Percentiles rank a stretch among this genome's conserved stretches.
Conservation (phyloP, 2,113 vertebrate species). For the Odocoileus hemionus region DNA sequence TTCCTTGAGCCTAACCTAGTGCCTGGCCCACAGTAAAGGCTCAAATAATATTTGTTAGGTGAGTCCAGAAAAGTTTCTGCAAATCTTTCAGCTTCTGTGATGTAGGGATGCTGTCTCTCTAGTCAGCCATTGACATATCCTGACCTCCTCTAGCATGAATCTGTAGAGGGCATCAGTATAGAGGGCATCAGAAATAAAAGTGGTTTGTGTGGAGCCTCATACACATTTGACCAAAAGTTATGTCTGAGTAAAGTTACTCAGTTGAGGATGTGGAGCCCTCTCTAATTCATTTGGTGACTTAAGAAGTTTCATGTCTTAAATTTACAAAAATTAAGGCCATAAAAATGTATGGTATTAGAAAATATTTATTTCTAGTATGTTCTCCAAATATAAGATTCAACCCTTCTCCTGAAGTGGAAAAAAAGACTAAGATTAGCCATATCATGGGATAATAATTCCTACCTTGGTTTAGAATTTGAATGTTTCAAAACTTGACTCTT, state of each 20-base stretch:
- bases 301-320: neutral
- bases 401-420: neutral
- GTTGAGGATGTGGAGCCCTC: neutral
- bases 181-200: neutral
- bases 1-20: neutral
- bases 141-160: neutral
- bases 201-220: neutral
- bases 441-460: neutral
- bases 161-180: neutral
- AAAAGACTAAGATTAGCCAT: neutral
- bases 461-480: neutral
- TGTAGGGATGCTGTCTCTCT: neutral
- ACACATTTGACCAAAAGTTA: neutral
- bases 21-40: neutral
- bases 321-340: slow-evolving; percentile 4
- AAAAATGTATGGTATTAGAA: neutral
- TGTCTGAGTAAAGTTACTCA: neutral
- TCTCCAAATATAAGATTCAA: neutral
- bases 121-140: neutral
- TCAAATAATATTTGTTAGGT: neutral
- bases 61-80: neutral
- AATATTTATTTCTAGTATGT: neutral
- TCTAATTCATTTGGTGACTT: neutral
- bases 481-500: slow-evolving; percentile 1
- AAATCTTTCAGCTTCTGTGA: slow-evolving; percentile 14